Evolutionary conservation across 2,113 vertebrate genomes (phyloP), one percentile per base, ranked within the genome.

Genomic region (Actenoides hombroni): DNA sequence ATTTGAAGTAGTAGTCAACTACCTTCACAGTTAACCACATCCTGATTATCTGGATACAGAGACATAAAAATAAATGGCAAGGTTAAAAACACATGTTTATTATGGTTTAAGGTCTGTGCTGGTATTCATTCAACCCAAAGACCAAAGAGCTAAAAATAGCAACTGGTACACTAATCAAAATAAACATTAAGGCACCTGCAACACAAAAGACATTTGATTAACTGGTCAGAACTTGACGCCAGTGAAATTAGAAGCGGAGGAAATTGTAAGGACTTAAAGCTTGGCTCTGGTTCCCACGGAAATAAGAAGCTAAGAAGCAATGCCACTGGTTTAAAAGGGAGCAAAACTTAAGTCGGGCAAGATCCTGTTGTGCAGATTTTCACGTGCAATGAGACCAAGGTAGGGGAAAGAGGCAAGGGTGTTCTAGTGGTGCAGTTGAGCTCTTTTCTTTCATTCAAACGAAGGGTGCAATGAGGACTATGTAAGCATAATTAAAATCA

Each of bases 1-100:
- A 96, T 97, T 97, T 96, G 96, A 98, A 97, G 95, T 92, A 61
- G 61, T 83, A 90, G 69, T 90, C 85, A 94, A 69, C 95, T 92
- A 93, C 96, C 94, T 97, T 95, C 88, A 91, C 94, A 96, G 96
- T 97, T 96, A 98, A 97, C 98, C 98, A 98, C 98, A 98, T 98
- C 98, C 98, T 98, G 97, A 97, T 97, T 97, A 98, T 97, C 97
- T 97, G 95, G 97, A 97, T 85, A 95, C 29, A 90, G 93, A 92
- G 92, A 96, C 92, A 77, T 97, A 97, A 98, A 98, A 98, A 98
- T 97, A 98, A 98, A 97, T 74, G 75, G 65, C 57, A 86, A 97
- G 89, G 96, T 97, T 98, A 98, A 98, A 98, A 96, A 98, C 93
- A 96, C 95, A 90, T 63, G 78, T 95, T 98, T 97, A 89, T 97